Conservation (phyloP, 2,888 invertebrate genomes). For the Crossocerus cetratus region DNA sequence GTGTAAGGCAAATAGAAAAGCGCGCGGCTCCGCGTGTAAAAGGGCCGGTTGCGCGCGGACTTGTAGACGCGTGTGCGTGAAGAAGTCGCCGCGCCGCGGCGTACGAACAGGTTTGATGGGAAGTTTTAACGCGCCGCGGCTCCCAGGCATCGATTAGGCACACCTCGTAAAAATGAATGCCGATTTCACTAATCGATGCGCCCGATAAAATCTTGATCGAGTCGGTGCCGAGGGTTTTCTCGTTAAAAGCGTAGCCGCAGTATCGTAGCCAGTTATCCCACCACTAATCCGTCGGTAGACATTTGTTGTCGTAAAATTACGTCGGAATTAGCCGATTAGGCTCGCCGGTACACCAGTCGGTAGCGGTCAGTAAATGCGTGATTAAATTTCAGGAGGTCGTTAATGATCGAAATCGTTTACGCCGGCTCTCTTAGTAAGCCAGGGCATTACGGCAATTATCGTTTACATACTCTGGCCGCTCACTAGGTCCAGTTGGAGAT, state of each 20-base stretch:
- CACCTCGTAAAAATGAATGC: conserved; percentile 63
- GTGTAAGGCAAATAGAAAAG: not conserved
- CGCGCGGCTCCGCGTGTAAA: not conserved
- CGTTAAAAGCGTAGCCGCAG: not conserved
- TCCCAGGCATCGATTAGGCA: conserved; percentile 61
- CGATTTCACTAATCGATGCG: conserved; percentile 62
- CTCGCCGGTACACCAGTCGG: too few species aligned
- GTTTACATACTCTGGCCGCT: too few species aligned
- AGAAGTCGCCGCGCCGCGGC: conserved; percentile 12
- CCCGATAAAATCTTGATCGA: conserved; percentile 40
- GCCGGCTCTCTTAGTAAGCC: too few species aligned
- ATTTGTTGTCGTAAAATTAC: too few species aligned
- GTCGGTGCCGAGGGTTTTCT: conserved; percentile 8
- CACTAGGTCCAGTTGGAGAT: too few species aligned
- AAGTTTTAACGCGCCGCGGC: conserved; percentile 56
- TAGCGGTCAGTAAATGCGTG: too few species aligned
- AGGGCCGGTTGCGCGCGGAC: not conserved
- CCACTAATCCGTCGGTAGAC: too few species aligned
- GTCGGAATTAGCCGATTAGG: too few species aligned
- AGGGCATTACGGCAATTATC: too few species aligned
- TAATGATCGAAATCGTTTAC: too few species aligned
- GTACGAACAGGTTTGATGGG: conserved; percentile 63
- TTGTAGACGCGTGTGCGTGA: not conserved
- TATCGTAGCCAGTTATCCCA: too few species aligned
- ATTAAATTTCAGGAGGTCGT: too few species aligned